Percentiles rank a stretch among this genome's conserved stretches.
These are phyloP conservation scores for Yponomeuta cagnagella DNA, from an alignment of 2,888 invertebrate species.

Conservation along the genomic window DNA sequence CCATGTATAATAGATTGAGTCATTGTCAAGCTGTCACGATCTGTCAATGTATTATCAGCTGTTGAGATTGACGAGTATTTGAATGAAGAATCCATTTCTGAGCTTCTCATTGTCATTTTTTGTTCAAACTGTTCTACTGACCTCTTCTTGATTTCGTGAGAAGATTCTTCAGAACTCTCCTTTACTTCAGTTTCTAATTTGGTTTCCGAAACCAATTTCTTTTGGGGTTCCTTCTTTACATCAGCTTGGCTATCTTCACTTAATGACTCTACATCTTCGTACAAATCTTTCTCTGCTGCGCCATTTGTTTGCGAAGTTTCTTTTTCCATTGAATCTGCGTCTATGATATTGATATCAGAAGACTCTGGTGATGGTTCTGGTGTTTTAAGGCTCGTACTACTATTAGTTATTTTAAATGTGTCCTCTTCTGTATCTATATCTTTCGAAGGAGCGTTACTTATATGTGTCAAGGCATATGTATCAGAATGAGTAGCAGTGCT, in stretches of 20 bases:
- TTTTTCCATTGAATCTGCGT: neutral
- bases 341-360: neutral
- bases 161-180: slow-evolving; percentile 12
- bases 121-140: slow-evolving; percentile 21
- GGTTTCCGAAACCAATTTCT: slow-evolving; percentile 15
- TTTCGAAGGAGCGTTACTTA: neutral
- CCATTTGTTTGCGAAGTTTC: neutral
- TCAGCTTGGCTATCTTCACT: slow-evolving; percentile 32
- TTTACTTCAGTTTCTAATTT: neutral
- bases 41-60: slow-evolving; percentile 30
- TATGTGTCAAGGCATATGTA: too few relatives aligned
- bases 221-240: neutral
- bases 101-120: slow-evolving; percentile 19
- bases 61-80: slow-evolving; percentile 35
- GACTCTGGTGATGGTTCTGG: neutral
- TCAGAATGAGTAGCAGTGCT: too few relatives aligned
- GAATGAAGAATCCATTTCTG: slow-evolving; percentile 22
- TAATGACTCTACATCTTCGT: slow-evolving; percentile 22
- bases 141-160: slow-evolving; percentile 16
- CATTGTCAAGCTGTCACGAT: slow-evolving; percentile 23
- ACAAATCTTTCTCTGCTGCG: slow-evolving; percentile 23
- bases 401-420: neutral
- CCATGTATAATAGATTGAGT: slow-evolving; percentile 28
- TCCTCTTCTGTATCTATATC: neutral
- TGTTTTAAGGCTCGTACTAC: neutral